Percentiles rank a stretch among this genome's conserved stretches.
phyloP scores from a whole-genome alignment of 2,797 vertebrate genomes.

The Acrossocheilus wenchowensis region DNA sequence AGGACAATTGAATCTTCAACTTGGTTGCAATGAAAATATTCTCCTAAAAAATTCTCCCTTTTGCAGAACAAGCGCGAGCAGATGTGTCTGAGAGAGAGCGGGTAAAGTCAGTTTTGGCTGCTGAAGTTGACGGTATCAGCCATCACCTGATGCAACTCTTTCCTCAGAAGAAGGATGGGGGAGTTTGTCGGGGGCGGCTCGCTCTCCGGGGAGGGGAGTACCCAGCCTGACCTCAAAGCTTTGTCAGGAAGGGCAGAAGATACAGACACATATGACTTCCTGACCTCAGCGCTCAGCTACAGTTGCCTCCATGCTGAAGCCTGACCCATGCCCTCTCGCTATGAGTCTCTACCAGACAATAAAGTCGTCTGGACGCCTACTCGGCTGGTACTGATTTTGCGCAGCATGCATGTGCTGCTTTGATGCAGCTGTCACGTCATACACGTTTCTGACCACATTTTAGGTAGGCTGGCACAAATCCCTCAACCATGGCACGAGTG shows the following conservation, averaged over 20 bases:
- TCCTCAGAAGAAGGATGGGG: slow-evolving; percentile 41
- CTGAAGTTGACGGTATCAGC: neutral
- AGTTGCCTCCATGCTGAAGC: slow-evolving; percentile 53
- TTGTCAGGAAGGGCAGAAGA: slow-evolving; percentile 51
- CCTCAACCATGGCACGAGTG: slow-evolving; percentile 36
- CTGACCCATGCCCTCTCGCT: slow-evolving; percentile 66
- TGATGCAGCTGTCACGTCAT: slow-evolving; percentile 41
- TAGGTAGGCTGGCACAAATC: slow-evolving; percentile 39
- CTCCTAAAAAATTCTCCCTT: neutral
- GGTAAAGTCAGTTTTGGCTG: neutral
- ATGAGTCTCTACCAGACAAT: slow-evolving; percentile 66
- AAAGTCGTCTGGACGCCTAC: slow-evolving; percentile 68
- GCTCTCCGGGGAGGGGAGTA: neutral
- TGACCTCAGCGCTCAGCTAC: slow-evolving; percentile 72
- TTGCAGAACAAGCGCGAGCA: neutral
- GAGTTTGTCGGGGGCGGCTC: slow-evolving; percentile 3
- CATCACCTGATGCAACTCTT: slow-evolving; percentile 37
- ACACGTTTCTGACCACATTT: slow-evolving; percentile 46
- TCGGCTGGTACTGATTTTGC: slow-evolving; percentile 68
- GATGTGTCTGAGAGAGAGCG: neutral
- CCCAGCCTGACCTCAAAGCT: slow-evolving; percentile 66
- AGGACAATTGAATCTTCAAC: neutral
- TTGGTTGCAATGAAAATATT: too few relatives aligned
- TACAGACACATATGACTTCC: slow-evolving; percentile 71
- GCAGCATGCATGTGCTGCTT: slow-evolving; percentile 47